Evolutionary conservation across 1,140 invertebrate genomes (phyloP), one percentile per base, ranked within the genome.

Genomic region (Anoplolepis gracilipes): DNA sequence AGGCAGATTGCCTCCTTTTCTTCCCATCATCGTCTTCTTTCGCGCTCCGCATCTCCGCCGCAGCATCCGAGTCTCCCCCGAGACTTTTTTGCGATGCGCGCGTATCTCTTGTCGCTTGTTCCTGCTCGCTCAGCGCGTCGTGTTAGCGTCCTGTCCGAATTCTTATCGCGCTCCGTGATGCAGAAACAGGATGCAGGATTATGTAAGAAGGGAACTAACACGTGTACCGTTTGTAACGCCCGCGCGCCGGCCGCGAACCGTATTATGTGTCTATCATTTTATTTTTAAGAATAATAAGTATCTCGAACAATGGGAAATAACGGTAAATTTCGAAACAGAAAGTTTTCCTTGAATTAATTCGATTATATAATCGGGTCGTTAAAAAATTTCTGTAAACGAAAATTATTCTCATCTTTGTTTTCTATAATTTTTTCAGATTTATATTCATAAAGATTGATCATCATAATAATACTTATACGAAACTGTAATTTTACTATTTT

Each of bases 111-210:
- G 5, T 11, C 49, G 10, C 36, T 39, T 2, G 16, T n/a, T 53
- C 22, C 6, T 33, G 33, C 25, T 42, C 65, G 19, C 78, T 33
- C 28, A 25, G 36, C 36, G 67, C 78, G 49, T 81, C 77, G 25
- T 65, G 77, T 81, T 81, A 65, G 42, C 65, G 59, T 72, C 65
- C n/a, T 59, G 53, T 73, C 78, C 53, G 25, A 82, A 82, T 82
- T 82, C 59, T 82, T 82, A 73, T 72, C 78, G 36, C 39, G 36
- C 36, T 59, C n/a, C 67, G 19, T 46, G 49, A 73, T 59, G 78
- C 67, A 33, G 67, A 82, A 81, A 82, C 16, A 22, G 25, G 25
- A 57, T 55, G 30, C n/a, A n/a, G 36, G 36, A 36, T 81, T 81
- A 72, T 72, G 61, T 53, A 59, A 72, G 25, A 13, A 72, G 36